Base-by-base conservation (phyloP, 2,113 vertebrate species). In the Aspiorhynchus laticeps region DNA sequence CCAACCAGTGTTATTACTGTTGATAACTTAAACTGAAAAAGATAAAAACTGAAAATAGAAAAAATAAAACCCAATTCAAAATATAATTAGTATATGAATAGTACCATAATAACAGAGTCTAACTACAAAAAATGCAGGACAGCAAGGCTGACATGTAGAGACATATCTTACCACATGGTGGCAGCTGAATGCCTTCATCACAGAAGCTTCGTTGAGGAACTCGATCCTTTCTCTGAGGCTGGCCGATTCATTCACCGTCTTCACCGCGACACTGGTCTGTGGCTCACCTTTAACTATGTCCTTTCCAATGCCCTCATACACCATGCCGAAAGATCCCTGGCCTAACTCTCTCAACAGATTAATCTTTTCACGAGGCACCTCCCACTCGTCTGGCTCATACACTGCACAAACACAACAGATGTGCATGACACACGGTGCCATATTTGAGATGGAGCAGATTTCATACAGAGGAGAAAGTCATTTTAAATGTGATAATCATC, bases 151-250 rank as follows among this genome's bases (percentile, higher is more conserved):
- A 19, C 5, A 11, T 65, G 46, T 31, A 79, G 31, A 71, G 61
- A 24, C 6, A n/a, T 5, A 28, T 53, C 91, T 94, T 89, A 99
- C 98, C 98, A 99, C 98, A 10, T 99, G 98, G 91, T 99, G 98
- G 90, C 98, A 99, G 94, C 89, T 97, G 95, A 99, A 99, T 5
- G 96, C 97, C 91, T 99, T 99, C 98, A 99, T 99, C 89, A 99
- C 97, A 0, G 98, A 99, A 4, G 98, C 98, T 90, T 99, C 98
- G 0, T 99, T 99, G 85, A 99, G 94, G 93, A 99, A 99, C 93
- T 99, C 98, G 0, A 99, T 99, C 80, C 98, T 95, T 93, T 99
- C 97, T 0, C 97, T 95, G 80, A 99, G 96, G 83, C 97, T 99
- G 91, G 98, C 97, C 0, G 97, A 95, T 84, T 99, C 98, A 0